phyloP scores from a whole-genome alignment of 53 echinoderm and acorn worm genomes.

The Echinarachnius parma region DNA sequence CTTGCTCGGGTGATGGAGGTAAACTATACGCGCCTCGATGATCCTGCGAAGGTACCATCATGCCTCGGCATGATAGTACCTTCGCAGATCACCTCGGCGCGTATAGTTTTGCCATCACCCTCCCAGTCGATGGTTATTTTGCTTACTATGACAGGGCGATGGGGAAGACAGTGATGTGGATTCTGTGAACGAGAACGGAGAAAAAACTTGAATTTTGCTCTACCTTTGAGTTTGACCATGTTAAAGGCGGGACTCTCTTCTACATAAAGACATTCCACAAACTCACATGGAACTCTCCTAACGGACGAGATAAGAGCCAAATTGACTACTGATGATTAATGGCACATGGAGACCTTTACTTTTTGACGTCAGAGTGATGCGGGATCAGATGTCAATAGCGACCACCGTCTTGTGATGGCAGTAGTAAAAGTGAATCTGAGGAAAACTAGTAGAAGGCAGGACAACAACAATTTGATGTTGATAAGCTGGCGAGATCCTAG shows the following conservation, averaged over 20 bases:
- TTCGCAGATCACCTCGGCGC: no score
- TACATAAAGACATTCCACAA: slow-evolving; percentile 51
- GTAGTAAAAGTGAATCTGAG: slow-evolving; percentile 35
- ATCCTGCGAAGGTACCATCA: no score
- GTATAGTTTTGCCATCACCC: no score
- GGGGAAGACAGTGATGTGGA: slow-evolving; percentile 57
- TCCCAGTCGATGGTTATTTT: no score
- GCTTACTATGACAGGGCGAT: slow-evolving; percentile 48
- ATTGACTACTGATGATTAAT: slow-evolving; percentile 59
- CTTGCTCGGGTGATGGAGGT: no score
- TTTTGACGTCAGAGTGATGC: slow-evolving; percentile 33
- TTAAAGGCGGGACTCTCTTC: slow-evolving; percentile 58
- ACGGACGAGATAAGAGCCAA: slow-evolving; percentile 47
- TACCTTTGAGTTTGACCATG: slow-evolving; percentile 24
- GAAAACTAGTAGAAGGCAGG: slow-evolving; percentile 3
- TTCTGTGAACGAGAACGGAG: slow-evolving; percentile 54
- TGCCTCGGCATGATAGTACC: no score
- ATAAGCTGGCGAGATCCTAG: slow-evolving; percentile 25
- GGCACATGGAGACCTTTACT: slow-evolving; percentile 38
- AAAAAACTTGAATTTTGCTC: slow-evolving; percentile 34
- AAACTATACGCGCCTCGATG: no score
- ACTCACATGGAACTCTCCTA: slow-evolving; percentile 40
- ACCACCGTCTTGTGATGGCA: slow-evolving; percentile 49
- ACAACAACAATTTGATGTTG: slow-evolving; percentile 14
- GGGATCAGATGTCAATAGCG: slow-evolving; percentile 52